Percentiles rank a stretch among this genome's conserved stretches.
Evolutionary conservation across 2,888 invertebrate genomes (phyloP).

Genomic region (Nineta flava): DNA sequence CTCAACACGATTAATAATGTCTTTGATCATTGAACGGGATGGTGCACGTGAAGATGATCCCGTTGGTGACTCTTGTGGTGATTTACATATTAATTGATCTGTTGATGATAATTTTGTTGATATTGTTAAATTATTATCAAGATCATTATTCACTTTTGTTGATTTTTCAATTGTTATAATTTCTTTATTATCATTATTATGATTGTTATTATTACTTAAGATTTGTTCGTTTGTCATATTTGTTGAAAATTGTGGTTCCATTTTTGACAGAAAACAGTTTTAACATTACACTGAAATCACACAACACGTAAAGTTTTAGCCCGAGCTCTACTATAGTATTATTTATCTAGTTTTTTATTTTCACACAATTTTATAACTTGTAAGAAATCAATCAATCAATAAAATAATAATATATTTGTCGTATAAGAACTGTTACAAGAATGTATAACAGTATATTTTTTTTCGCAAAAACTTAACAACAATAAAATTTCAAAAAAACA

Average conservation of each 20-base stretch:
- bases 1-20: neutral
- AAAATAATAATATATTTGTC: too few species aligned
- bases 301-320: neutral
- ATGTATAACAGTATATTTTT: too few species aligned
- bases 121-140: constrained; percentile 14
- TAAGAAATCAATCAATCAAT: too few species aligned
- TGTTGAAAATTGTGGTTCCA: neutral
- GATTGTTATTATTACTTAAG: neutral
- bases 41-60: constrained; percentile 17
- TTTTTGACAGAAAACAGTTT: neutral
- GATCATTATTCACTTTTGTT: neutral
- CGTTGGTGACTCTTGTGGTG: constrained; percentile 26
- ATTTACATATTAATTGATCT: constrained; percentile 39
- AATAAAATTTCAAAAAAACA: neutral
- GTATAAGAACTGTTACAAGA: too few species aligned
- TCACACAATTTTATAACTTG: too few species aligned
- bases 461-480: too few species aligned
- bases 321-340: neutral
- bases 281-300: neutral
- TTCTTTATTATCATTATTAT: neutral
- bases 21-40: neutral
- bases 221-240: neutral
- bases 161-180: neutral
- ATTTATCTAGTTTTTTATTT: too few species aligned
- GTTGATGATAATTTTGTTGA: constrained; percentile 28